phyloP scores from a whole-genome alignment of 2,113 vertebrate genomes.

The Gasterosteus aculeatus region DNA sequence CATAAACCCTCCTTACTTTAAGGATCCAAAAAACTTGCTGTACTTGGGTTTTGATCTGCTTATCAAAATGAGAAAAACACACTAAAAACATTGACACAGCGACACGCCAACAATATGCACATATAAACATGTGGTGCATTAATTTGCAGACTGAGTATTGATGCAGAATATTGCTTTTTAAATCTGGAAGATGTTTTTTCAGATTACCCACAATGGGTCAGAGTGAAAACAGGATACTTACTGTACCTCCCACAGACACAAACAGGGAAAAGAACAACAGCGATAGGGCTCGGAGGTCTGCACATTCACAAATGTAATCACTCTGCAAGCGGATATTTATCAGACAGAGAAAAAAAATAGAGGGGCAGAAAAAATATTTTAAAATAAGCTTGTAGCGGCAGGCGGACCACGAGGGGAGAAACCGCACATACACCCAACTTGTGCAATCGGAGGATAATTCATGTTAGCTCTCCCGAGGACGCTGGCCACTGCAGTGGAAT shows the following conservation, averaged over 20 bases:
- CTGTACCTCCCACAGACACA: conserved; percentile 26
- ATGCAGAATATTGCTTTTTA: conserved; percentile 26
- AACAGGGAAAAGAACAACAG: conserved; percentile 13
- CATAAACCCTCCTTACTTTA: not conserved
- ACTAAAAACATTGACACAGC: conserved; percentile 17
- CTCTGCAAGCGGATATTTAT: conserved; percentile 34
- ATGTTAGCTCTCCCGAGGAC: conserved; percentile 27
- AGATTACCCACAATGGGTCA: conserved; percentile 42
- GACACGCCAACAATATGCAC: conserved; percentile 19
- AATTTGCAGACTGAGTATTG: conserved; percentile 9
- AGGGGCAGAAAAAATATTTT: not conserved
- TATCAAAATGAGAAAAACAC: conserved; percentile 16
- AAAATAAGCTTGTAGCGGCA: conserved; percentile 18
- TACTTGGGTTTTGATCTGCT: conserved; percentile 1
- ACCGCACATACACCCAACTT: conserved; percentile 31
- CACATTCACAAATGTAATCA: conserved; percentile 34
- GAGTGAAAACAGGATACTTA: conserved; percentile 43
- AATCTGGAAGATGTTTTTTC: conserved; percentile 40
- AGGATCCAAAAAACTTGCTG: not conserved
- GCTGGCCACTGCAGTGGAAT: conserved; percentile 27
- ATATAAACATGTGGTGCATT: conserved; percentile 3
- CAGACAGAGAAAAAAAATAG: conserved; percentile 15
- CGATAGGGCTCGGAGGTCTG: conserved; percentile 12
- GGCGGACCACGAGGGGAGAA: conserved; percentile 26
- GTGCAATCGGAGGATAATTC: conserved; percentile 35